Evolutionary conservation across 2,888 invertebrate species (phyloP).

Genomic region (Phaonia tiefii): DNA sequence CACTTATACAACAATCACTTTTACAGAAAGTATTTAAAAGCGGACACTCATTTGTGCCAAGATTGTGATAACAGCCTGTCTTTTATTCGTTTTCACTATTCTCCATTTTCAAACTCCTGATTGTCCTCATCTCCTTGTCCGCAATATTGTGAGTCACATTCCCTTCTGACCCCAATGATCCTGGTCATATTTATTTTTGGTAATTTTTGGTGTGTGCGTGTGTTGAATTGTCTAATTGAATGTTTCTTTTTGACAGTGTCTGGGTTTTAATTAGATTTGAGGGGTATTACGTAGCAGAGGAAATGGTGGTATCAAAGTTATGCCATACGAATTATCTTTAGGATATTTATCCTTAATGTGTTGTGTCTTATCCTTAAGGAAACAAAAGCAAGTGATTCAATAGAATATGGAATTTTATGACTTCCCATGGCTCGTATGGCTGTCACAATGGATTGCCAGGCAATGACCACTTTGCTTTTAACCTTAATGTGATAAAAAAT

Average conservation of each 20-base stretch:
- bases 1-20: constrained; percentile 18
- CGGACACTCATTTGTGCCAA: constrained; percentile 39
- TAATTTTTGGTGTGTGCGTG: too few species aligned
- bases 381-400: not conserved
- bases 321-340: constrained; percentile 7
- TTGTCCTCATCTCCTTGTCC: not conserved
- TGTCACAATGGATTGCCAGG: not conserved
- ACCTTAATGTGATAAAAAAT: constrained; percentile 24
- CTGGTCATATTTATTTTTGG: constrained; percentile 13
- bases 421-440: not conserved
- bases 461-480: constrained; percentile 11
- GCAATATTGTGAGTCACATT: not conserved
- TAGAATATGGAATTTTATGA: not conserved
- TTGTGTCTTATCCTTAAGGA: constrained; percentile 22
- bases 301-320: not conserved
- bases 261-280: constrained; percentile 41
- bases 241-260: not conserved
- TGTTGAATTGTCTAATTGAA: constrained; percentile 57
- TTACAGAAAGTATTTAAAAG: constrained; percentile 31
- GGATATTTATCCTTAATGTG: not conserved
- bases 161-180: not conserved
- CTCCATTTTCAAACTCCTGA: not conserved
- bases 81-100: not conserved
- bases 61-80: constrained; percentile 32
- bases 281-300: not conserved